Evolutionary conservation across 2,888 invertebrate species (phyloP).

Genomic region (Elgonia sp.): DNA sequence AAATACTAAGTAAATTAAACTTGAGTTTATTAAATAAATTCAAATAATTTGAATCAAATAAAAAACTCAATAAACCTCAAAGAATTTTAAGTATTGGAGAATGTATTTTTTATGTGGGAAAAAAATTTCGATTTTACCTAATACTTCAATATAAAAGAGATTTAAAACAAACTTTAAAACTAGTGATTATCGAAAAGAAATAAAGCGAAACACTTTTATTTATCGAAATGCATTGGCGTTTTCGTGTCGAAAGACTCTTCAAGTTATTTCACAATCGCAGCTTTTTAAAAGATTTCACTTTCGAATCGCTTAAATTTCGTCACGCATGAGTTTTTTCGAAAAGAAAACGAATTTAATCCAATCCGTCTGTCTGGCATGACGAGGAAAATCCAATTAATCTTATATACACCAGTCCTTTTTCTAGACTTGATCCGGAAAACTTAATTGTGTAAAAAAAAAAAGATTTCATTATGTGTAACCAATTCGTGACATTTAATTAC

Average conservation of each 20-base stretch:
- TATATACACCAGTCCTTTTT: background rate
- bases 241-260: constrained; percentile 53
- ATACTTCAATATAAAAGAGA: background rate
- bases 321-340: constrained; percentile 50
- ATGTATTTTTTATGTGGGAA: too few species aligned
- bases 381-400: constrained; percentile 22
- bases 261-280: constrained; percentile 47
- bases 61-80: too few species aligned
- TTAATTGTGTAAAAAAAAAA: too few species aligned
- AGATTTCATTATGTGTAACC: too few species aligned
- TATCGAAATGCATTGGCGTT: constrained; percentile 47
- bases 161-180: background rate
- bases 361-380: background rate
- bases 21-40: too few species aligned
- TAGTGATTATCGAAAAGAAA: constrained; percentile 31
- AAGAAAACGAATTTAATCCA: constrained; percentile 42
- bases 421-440: too few species aligned
- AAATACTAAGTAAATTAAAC: too few species aligned
- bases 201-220: constrained; percentile 38
- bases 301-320: constrained; percentile 58
- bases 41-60: too few species aligned
- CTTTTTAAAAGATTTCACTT: constrained; percentile 65
- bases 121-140: too few species aligned
- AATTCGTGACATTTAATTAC: too few species aligned
- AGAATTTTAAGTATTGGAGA: too few species aligned